Evolutionary conservation across 1,140 invertebrate species (phyloP), one percentile per base, ranked within the genome.

Genomic region (Pachyrhynchus sulphureomaculatus): DNA sequence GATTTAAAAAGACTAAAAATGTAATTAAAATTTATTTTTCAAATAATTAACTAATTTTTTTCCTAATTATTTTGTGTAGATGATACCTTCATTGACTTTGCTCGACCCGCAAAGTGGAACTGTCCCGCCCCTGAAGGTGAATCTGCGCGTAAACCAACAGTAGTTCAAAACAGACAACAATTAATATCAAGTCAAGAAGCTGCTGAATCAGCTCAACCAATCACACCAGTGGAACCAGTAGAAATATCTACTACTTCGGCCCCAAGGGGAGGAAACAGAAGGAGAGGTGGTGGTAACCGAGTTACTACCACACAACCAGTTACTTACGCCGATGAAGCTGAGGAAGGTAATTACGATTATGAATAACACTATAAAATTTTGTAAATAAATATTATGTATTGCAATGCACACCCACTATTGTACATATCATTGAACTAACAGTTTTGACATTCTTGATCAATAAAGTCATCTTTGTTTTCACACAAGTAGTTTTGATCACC

Each of bases 61-160:
- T 17, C 8, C 1, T 39, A 39, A 8, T 18, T 18, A 8, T 18
- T 18, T 12, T 44, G 8, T 26, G 6, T 24, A 34, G 32, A 5
- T 9, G 51, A 62, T 24, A 83, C 86, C 54, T 86, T 91, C 55
- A 83, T 96, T 36, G 90, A 95, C 72, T 96, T 96, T 76, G 90
- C 90, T 5, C 83, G 93, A 36, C 82, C 87, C 5, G 91, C 93
- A 2, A 83, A 86, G 64, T 96, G 93, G 93, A 96, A 96, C 75
- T 96, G 93, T 72, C 93, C 93, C 0, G 84, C 90, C 77, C 91
- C 92, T 0, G 91, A 93, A 68, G 82, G 81, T 0, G 85, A 89
- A 33, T 78, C 77, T 67, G 26, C 6, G 1, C n/a, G n/a, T n/a
- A 29, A 29, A 29, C 68, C 44, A 0, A 9, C 17, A 12, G 9